phyloP scores from a whole-genome alignment of 2,113 vertebrate species.

The Limanda limanda region DNA sequence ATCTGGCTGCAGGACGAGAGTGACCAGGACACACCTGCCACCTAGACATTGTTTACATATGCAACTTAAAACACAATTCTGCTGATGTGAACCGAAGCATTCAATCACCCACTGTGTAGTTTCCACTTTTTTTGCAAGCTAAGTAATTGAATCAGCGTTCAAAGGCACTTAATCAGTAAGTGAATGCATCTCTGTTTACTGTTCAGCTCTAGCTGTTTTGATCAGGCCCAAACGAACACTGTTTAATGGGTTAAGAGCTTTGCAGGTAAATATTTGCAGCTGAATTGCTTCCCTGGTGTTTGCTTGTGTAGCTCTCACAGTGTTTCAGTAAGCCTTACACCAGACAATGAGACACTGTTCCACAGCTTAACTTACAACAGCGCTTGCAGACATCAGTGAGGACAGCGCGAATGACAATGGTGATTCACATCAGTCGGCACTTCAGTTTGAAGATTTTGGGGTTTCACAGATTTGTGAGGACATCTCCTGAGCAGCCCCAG shows the following conservation, averaged over 20 bases:
- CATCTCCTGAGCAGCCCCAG: no score
- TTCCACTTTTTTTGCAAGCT: not conserved
- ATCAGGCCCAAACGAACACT: not conserved
- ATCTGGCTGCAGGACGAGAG: not conserved
- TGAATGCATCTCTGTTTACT: not conserved
- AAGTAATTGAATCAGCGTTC: not conserved
- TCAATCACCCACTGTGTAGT: not conserved
- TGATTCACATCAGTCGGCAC: not conserved
- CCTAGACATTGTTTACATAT: not conserved
- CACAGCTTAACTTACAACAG: not conserved
- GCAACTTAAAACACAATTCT: not conserved
- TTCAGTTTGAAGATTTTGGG: not conserved
- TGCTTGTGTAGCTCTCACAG: not conserved
- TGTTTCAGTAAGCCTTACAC: not conserved
- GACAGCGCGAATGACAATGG: not conserved
- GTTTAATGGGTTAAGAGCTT: not conserved
- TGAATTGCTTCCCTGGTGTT: not conserved
- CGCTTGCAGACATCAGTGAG: not conserved
- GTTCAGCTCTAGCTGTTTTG: not conserved
- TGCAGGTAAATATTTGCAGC: not conserved
- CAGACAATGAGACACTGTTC: not conserved
- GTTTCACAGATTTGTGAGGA: not conserved
- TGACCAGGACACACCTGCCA: slow-evolving; percentile 1
- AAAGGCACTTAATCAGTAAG: not conserved
- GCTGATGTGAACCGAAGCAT: not conserved